Evolutionary conservation across 2,797 vertebrate species (phyloP).

Genomic region (Parauchenoglanis ngamensis): DNA sequence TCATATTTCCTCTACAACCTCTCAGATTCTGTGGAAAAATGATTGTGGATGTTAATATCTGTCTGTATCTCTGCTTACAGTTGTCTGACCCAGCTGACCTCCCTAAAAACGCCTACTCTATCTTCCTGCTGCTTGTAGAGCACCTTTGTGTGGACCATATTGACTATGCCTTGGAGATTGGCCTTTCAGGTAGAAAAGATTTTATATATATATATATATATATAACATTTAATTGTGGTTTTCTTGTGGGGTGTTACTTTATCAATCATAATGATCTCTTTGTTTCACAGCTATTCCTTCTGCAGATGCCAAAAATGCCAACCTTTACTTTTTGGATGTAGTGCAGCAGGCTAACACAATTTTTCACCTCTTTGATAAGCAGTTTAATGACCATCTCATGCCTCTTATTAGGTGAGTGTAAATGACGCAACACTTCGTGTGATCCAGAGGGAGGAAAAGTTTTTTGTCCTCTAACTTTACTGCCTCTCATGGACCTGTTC

Average conservation of each 20-base stretch:
- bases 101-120: slow-evolving; percentile 95
- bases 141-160: slow-evolving; percentile 98
- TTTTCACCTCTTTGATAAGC: slow-evolving; percentile 99
- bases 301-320: slow-evolving; percentile 93
- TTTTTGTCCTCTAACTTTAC: background rate
- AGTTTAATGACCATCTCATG: slow-evolving; percentile 99
- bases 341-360: slow-evolving; percentile 99
- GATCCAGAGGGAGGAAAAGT: background rate
- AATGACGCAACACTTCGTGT: background rate
- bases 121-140: slow-evolving; percentile 96
- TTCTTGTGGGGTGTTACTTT: slow-evolving; percentile 11
- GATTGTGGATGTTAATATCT: background rate
- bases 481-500: slow-evolving; percentile 11
- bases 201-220: background rate
- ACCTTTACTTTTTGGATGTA: slow-evolving; percentile 97
- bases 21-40: background rate
- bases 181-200: slow-evolving; percentile 84
- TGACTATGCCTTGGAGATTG: slow-evolving; percentile 97
- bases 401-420: slow-evolving; percentile 91
- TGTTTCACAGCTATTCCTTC: slow-evolving; percentile 89
- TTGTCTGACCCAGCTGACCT: slow-evolving; percentile 97
- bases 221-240: background rate
- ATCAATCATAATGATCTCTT: background rate
- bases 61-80: slow-evolving; percentile 68
- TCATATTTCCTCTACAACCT: background rate